Conservation (phyloP, 2,888 invertebrate genomes). For the Panopea generosa region DNA sequence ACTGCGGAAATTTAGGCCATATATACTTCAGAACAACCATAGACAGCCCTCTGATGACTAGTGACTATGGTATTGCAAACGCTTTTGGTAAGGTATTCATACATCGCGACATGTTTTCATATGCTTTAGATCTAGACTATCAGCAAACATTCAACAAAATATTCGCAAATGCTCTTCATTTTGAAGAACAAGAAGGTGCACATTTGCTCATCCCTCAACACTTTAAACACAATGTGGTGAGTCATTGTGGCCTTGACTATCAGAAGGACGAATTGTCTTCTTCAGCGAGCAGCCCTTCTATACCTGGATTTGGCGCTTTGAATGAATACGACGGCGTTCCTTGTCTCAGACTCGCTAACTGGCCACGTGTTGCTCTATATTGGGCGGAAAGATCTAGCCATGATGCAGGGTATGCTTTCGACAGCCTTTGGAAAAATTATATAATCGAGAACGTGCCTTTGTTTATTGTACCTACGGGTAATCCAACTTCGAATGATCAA, state of each 20-base stretch:
- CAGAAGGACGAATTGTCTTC: background rate
- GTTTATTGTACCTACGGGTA: constrained; percentile 48
- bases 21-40: constrained; percentile 2
- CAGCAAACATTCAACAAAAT: background rate
- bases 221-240: constrained; percentile 2
- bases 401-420: background rate
- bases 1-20: no score
- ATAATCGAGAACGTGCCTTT: constrained; percentile 17
- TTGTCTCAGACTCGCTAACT: constrained; percentile 1
- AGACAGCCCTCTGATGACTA: no score
- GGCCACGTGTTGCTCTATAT: background rate
- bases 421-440: constrained; percentile 10
- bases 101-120: no score
- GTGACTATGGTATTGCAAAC: no score
- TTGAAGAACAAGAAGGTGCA: background rate
- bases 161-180: background rate
- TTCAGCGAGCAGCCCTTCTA: background rate
- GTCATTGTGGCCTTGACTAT: constrained; percentile 5
- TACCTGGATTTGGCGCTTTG: constrained; percentile 6
- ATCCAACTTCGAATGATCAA: constrained; percentile 18
- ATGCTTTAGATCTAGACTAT: background rate
- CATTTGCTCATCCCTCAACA: background rate
- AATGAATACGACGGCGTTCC: constrained; percentile 13
- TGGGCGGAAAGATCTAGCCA: background rate
- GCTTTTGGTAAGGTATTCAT: background rate